Evolutionary conservation across 2,888 invertebrate genomes (phyloP).

Genomic region (Spodoptera littoralis): DNA sequence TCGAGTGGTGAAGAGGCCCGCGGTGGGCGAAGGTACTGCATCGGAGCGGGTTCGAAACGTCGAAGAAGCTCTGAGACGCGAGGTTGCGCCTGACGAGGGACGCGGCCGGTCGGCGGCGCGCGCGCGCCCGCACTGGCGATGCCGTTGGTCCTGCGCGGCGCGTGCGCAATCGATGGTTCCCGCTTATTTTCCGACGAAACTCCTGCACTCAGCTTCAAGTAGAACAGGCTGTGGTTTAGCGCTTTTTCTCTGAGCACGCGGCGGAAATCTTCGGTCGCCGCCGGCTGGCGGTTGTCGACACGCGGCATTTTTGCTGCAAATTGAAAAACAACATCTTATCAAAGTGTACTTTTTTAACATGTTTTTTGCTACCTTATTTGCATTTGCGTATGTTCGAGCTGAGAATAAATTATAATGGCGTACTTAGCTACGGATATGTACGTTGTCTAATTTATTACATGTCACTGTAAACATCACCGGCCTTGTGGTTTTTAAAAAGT

Average conservation of each 20-base stretch:
- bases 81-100: constrained; percentile 78
- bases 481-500: constrained; percentile 33
- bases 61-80: constrained; percentile 82
- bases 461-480: constrained; percentile 35
- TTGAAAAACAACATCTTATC: not conserved
- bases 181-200: constrained; percentile 67
- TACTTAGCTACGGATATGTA: constrained; percentile 6
- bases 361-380: constrained; percentile 1
- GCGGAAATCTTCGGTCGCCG: constrained; percentile 83
- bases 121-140: constrained; percentile 77
- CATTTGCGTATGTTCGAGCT: constrained; percentile 14
- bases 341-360: not conserved
- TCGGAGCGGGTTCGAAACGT: constrained; percentile 82
- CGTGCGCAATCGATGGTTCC: constrained; percentile 56
- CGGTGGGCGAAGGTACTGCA: constrained; percentile 85
- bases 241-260: constrained; percentile 86
- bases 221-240: constrained; percentile 85
- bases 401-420: constrained; percentile 14
- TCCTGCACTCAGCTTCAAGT: constrained; percentile 83
- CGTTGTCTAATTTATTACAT: constrained; percentile 42
- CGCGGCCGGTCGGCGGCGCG: constrained; percentile 79
- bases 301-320: constrained; percentile 77
- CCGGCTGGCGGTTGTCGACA: constrained; percentile 69
- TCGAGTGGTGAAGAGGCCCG: constrained; percentile 80
- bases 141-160: constrained; percentile 63